Evolutionary conservation across 2,888 invertebrate genomes (phyloP).

Genomic region (Bedellia somnulentella): DNA sequence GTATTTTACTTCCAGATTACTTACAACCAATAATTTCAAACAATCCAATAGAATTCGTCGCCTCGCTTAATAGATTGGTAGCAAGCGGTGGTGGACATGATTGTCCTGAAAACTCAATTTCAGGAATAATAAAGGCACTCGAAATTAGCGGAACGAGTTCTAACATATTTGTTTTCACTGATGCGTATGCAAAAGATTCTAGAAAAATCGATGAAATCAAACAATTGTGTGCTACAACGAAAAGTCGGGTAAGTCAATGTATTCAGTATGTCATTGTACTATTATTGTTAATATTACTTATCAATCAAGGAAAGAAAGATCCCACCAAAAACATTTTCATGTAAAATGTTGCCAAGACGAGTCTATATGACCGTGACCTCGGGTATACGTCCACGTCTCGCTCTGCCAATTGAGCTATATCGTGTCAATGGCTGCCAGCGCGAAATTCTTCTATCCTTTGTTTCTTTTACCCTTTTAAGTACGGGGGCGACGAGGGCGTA

Average conservation of each 20-base stretch:
- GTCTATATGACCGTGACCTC: no score
- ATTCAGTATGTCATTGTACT: neutral
- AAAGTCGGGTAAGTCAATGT: conserved; percentile 19
- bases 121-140: conserved; percentile 25
- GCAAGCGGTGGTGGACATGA: conserved; percentile 17
- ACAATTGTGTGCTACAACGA: conserved; percentile 20
- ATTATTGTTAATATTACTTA: no score
- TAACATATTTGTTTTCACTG: conserved; percentile 33
- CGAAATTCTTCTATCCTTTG: no score
- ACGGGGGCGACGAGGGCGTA: no score
- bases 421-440: no score
- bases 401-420: no score
- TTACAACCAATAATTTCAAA: conserved; percentile 16
- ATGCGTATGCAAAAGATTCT: conserved; percentile 28
- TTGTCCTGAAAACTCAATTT: conserved; percentile 29
- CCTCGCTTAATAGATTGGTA: conserved; percentile 14
- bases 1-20: conserved; percentile 14
- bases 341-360: no score
- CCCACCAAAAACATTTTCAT: no score
- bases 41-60: conserved; percentile 17
- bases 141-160: conserved; percentile 22
- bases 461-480: no score
- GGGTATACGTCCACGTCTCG: no score
- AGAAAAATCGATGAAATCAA: conserved; percentile 15
- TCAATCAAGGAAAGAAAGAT: no score